Percentiles rank a stretch among this genome's conserved stretches.
Evolutionary conservation across 1,140 invertebrate genomes (phyloP).

Genomic region (Drosophila nannoptera): DNA sequence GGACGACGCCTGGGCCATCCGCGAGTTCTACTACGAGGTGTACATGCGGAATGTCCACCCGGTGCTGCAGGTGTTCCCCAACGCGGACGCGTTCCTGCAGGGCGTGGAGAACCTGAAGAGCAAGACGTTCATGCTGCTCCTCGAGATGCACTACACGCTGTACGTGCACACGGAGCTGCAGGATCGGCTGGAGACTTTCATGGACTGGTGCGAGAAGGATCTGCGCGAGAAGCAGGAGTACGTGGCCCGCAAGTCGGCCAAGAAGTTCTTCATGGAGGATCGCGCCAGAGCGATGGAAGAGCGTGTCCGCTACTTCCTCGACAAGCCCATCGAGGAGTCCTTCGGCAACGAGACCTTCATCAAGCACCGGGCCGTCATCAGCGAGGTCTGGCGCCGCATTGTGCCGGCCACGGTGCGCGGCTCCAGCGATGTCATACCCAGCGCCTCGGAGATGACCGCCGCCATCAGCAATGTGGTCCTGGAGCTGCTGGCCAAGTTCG

Average conservation of each 20-base stretch:
- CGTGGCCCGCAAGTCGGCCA: conserved; percentile 69
- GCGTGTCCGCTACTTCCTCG: conserved; percentile 38
- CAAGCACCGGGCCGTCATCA: conserved; percentile 53
- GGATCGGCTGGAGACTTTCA: conserved; percentile 57
- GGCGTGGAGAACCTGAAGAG: conserved; percentile 68
- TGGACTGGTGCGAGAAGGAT: conserved; percentile 68
- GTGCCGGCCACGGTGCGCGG: conserved; percentile 60
- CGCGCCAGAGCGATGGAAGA: conserved; percentile 64
- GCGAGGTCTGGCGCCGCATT: conserved; percentile 66
- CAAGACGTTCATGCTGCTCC: conserved; percentile 68
- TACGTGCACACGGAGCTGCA: conserved; percentile 70
- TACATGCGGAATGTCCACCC: conserved; percentile 65
- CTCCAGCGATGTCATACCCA: conserved; percentile 53
- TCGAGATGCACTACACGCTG: conserved; percentile 73
- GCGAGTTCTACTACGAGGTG: conserved; percentile 68
- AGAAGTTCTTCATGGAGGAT: conserved; percentile 73
- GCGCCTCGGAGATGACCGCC: conserved; percentile 66
- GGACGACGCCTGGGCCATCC: conserved; percentile 77
- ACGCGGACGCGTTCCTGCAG: conserved; percentile 53
- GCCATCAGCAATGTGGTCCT: conserved; percentile 62
- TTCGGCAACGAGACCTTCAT: conserved; percentile 58
- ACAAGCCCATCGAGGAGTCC: conserved; percentile 49
- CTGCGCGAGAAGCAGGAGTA: conserved; percentile 68
- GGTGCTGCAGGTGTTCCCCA: conserved; percentile 67
- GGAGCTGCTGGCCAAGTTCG: conserved; percentile 63